Conservation (phyloP, 2,888 invertebrate species). For the Sinhomidia bicolor region DNA sequence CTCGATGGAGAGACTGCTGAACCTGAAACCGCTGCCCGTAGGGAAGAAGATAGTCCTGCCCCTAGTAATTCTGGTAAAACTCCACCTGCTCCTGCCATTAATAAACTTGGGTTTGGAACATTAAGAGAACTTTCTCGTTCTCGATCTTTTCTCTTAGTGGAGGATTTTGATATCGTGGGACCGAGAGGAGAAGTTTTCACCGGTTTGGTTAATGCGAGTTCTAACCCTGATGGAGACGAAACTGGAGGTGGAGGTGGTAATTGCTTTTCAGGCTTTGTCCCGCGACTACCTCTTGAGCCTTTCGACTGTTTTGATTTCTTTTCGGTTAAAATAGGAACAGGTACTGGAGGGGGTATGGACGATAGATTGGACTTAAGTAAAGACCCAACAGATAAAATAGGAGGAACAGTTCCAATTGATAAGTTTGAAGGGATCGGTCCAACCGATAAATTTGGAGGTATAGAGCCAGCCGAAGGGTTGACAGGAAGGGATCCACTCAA, state of each 20-base stretch:
- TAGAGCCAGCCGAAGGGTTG: background rate
- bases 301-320: conserved; percentile 81
- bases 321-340: conserved; percentile 75
- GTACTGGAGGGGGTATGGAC: conserved; percentile 75
- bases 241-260: conserved; percentile 29
- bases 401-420: background rate
- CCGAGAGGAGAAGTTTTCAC: conserved; percentile 71
- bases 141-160: conserved; percentile 53
- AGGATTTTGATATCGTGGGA: conserved; percentile 21
- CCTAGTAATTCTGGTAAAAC: conserved; percentile 60
- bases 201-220: conserved; percentile 70
- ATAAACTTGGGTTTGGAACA: conserved; percentile 57
- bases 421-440: background rate
- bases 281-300: conserved; percentile 81
- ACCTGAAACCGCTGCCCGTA: conserved; percentile 6
- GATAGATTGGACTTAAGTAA: conserved; percentile 73
- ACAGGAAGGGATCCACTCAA: conserved; percentile 70
- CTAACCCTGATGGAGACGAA: conserved; percentile 60
- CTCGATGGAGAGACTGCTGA: background rate
- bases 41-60: conserved; percentile 23
- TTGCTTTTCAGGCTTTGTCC: conserved; percentile 48
- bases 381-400: conserved; percentile 71
- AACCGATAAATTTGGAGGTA: background rate
- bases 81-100: conserved; percentile 41
- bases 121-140: conserved; percentile 41